These are phyloP conservation scores for Prolemur simus DNA, from an alignment of 2,113 vertebrate species.

Conservation along the genomic window DNA sequence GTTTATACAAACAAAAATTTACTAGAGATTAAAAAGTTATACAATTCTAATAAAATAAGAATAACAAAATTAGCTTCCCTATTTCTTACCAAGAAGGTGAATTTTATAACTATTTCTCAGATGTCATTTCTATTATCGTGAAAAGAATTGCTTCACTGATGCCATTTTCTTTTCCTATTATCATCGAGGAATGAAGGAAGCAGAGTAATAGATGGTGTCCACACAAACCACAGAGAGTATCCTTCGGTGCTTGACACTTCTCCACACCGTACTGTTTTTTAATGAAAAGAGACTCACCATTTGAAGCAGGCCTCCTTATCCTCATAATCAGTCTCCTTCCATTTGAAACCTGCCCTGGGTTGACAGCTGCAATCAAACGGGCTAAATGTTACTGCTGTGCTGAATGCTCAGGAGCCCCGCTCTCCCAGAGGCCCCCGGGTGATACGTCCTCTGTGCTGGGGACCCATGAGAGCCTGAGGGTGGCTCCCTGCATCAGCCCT, in stretches of 20 bases:
- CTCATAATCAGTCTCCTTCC: background rate
- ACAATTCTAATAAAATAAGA: slow-evolving; percentile 58
- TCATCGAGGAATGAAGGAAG: background rate
- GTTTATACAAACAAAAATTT: slow-evolving; percentile 43
- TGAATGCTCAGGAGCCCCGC: accelerated
- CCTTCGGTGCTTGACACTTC: background rate
- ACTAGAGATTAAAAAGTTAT: slow-evolving; percentile 49
- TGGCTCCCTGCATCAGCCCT: accelerated
- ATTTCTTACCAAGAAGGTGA: slow-evolving; percentile 27
- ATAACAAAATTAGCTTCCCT: slow-evolving; percentile 24
- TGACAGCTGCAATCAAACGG: background rate
- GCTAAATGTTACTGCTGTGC: background rate
- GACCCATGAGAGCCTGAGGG: background rate
- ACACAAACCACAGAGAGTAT: background rate
- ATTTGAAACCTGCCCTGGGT: background rate
- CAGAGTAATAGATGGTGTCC: background rate
- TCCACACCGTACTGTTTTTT: accelerated
- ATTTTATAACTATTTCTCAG: background rate
- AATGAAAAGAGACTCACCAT: slow-evolving; percentile 10
- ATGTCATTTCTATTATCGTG: background rate
- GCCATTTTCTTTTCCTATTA: background rate
- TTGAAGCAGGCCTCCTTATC: background rate
- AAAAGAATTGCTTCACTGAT: background rate
- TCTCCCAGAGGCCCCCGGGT: accelerated
- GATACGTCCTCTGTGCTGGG: accelerated